phyloP scores from a whole-genome alignment of 2,888 invertebrate genomes.

The Scelioninae gen. 2 region DNA sequence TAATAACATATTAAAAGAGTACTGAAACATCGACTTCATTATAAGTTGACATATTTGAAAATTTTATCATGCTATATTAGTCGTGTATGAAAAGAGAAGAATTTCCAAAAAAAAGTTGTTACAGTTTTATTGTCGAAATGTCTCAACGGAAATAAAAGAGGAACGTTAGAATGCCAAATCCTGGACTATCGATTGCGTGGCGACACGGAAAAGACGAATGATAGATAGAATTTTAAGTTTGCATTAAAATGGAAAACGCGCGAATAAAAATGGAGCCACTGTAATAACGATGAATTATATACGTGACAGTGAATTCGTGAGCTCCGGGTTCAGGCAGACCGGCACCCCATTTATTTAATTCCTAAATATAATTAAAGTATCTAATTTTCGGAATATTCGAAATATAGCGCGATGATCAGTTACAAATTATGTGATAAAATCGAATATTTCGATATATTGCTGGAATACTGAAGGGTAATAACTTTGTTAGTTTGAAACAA shows the following conservation, averaged over 20 bases:
- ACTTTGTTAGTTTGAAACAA: no score
- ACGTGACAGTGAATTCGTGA: constrained; percentile 40
- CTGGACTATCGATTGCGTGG: constrained; percentile 45
- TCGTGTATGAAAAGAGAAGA: no score
- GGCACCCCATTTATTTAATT: constrained; percentile 19
- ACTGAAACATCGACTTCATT: no score
- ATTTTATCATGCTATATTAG: no score
- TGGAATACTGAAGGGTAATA: no score
- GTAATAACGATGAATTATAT: constrained; percentile 32
- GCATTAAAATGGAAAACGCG: constrained; percentile 48
- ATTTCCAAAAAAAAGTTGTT: constrained; percentile 10
- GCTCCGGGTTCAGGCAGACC: neutral
- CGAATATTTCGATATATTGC: no score
- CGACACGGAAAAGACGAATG: constrained; percentile 60
- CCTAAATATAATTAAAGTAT: constrained; percentile 24
- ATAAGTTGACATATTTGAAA: no score
- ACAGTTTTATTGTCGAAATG: constrained; percentile 11
- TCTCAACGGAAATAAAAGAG: constrained; percentile 31
- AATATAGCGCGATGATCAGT: no score
- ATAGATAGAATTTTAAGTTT: constrained; percentile 65
- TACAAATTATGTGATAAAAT: no score
- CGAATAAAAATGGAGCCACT: constrained; percentile 42
- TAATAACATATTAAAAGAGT: no score
- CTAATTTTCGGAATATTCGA: constrained; percentile 31
- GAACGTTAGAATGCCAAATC: constrained; percentile 60